These are phyloP conservation scores for Trissolcus brochymenae DNA, from an alignment of 2,888 invertebrate species.

Conservation along the genomic window DNA sequence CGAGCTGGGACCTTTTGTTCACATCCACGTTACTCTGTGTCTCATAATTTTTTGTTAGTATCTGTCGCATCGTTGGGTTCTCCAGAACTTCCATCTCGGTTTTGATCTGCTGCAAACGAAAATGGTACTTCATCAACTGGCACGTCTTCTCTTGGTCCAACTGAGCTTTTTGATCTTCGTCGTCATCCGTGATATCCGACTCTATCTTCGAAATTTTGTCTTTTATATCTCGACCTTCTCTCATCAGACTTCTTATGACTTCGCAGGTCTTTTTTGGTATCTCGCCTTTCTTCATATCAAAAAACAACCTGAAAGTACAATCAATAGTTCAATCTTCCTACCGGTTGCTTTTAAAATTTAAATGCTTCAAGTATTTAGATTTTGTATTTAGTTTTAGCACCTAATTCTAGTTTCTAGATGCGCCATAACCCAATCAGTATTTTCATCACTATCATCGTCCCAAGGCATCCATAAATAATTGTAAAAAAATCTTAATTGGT, in stretches of 20 bases:
- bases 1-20: constrained; percentile 60
- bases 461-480: constrained; percentile 84
- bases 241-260: constrained; percentile 78
- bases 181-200: constrained; percentile 72
- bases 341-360: neutral
- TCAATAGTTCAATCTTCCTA: neutral
- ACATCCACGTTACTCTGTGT: constrained; percentile 49
- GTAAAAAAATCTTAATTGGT: constrained; percentile 82
- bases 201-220: constrained; percentile 77
- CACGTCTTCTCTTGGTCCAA: constrained; percentile 74
- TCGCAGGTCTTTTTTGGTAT: constrained; percentile 78
- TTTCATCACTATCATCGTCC: constrained; percentile 82
- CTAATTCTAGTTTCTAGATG: constrained; percentile 78
- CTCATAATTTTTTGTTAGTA: constrained; percentile 70
- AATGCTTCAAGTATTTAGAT: neutral
- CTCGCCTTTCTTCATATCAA: constrained; percentile 79
- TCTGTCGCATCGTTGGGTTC: constrained; percentile 79
- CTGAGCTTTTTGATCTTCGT: constrained; percentile 59
- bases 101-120: constrained; percentile 79
- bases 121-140: constrained; percentile 78
- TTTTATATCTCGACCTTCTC: constrained; percentile 79
- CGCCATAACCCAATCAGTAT: constrained; percentile 79
- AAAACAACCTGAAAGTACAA: constrained; percentile 76
- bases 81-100: constrained; percentile 80
- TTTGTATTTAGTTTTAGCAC: neutral